Evolutionary conservation across 2,888 invertebrate genomes (phyloP), one percentile per base, ranked within the genome.

Genomic region (Dermolepida albohirtum): DNA sequence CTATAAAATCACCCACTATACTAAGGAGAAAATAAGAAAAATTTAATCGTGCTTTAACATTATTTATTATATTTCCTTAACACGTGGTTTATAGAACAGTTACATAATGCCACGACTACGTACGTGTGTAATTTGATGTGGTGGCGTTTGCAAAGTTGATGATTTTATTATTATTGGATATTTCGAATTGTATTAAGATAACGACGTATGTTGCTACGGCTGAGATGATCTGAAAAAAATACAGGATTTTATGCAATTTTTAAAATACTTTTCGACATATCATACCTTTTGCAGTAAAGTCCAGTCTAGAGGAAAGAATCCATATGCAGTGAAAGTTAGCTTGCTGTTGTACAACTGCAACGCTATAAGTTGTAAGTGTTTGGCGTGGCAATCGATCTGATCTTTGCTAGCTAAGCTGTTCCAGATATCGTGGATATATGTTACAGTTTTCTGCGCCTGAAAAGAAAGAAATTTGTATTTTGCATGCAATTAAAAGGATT

Each of bases 401-500:
- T 70, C 70, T 43, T 67, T 68, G 22, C 64, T 62, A 10, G 70
- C 67, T n/a, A 68, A 64, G 22, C 71, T 70, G 54, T 74, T 72
- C 74, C 74, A 74, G 11, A 74, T 68, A 43, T 74, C 71, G 54
- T 74, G 74, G 27, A 74, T 54, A 57, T 67, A 69, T 7, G 72
- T 74, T 1, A 68, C 67, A 14, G 73, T 72, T 39, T 65, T 67
- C 12, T 70, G 57, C 2, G 68, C 68, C 73, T 73, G 41, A 12
- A 22, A 63, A 41, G 10, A 14, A 49, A 11, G 12, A 5, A 2
- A 5, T 34, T 34, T 34, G 6, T 10, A 22, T 22, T 22, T 2
- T 22, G 22, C 1, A 4, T 22, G 22, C 4, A 22, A 22, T n/a
- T n/a, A n/a, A n/a, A n/a, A n/a, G n/a, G n/a, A n/a, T n/a, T n/a